Evolutionary conservation across 2,888 invertebrate genomes (phyloP).

Genomic region (Pyrrhia umbra): DNA sequence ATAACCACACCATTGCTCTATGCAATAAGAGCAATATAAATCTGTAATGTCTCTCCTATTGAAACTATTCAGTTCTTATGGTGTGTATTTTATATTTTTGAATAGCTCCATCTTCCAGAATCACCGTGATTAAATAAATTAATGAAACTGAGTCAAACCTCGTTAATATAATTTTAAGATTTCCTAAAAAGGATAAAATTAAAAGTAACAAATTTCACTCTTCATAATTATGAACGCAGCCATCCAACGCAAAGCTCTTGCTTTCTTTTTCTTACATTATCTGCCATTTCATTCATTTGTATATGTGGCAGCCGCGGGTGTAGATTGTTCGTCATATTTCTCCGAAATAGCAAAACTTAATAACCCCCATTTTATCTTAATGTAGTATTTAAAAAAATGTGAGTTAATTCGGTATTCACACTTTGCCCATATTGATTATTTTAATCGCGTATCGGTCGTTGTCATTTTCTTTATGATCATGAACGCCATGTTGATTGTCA

Average conservation of each 20-base stretch:
- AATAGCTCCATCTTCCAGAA: no score
- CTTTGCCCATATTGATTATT: conserved; percentile 50
- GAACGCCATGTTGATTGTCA: conserved; percentile 91
- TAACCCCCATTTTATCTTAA: conserved; percentile 77
- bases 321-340: conserved; percentile 81
- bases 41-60: no score
- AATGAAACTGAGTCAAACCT: no score
- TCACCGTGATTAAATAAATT: neutral
- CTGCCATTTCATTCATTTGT: conserved; percentile 88
- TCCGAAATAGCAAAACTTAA: conserved; percentile 73
- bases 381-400: conserved; percentile 84
- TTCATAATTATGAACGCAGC: conserved; percentile 66
- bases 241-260: conserved; percentile 53
- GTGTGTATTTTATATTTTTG: no score
- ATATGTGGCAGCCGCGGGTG: conserved; percentile 89
- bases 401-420: conserved; percentile 74
- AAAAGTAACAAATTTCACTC: neutral
- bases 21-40: no score
- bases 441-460: conserved; percentile 75
- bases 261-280: conserved; percentile 71
- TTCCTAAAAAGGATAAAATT: no score
- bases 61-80: no score
- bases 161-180: no score
- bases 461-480: conserved; percentile 80
- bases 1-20: no score